Percentiles rank a stretch among this genome's conserved stretches.
phyloP scores from a whole-genome alignment of 1,140 invertebrate species.

The Euura saliciscinereae region DNA sequence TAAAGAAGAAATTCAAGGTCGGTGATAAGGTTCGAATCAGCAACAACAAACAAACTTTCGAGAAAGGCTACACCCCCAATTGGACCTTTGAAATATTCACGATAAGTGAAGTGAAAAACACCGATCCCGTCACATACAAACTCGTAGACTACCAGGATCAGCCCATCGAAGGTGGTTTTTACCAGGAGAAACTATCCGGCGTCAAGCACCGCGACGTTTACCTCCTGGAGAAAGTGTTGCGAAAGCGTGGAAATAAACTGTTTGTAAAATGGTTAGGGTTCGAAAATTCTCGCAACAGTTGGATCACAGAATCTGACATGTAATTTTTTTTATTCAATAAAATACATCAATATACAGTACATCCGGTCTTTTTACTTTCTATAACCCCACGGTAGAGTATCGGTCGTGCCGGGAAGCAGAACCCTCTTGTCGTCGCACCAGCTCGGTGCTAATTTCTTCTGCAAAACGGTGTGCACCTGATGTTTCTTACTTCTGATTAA shows the following conservation, averaged over 20 bases:
- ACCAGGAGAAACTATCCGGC: conserved; percentile 37
- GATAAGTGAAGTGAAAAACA: conserved; percentile 36
- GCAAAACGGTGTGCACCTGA: neutral
- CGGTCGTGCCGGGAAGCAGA: neutral
- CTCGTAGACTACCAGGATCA: conserved; percentile 33
- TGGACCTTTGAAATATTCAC: conserved; percentile 49
- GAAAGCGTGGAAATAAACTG: conserved; percentile 32
- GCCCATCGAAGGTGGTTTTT: conserved; percentile 42
- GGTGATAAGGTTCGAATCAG: conserved; percentile 45
- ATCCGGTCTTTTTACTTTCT: too few relatives aligned
- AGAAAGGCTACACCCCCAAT: too few relatives aligned
- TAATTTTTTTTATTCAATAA: too few relatives aligned
- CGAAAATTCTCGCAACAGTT: conserved; percentile 27
- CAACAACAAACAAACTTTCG: conserved; percentile 46
- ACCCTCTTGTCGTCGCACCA: conserved; percentile 15
- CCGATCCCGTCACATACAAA: conserved; percentile 41
- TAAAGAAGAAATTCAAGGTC: conserved; percentile 31
- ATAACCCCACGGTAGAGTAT: conserved; percentile 14
- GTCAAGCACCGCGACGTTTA: conserved; percentile 34
- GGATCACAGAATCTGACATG: too few relatives aligned
- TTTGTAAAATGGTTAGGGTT: conserved; percentile 40
- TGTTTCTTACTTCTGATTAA: conserved; percentile 14
- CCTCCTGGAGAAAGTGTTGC: conserved; percentile 38
- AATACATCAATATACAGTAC: too few relatives aligned
- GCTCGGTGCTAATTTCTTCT: conserved; percentile 13